These are phyloP conservation scores for Odobenus rosmarus DNA, from an alignment of 2,113 vertebrate species.

Conservation along the genomic window DNA sequence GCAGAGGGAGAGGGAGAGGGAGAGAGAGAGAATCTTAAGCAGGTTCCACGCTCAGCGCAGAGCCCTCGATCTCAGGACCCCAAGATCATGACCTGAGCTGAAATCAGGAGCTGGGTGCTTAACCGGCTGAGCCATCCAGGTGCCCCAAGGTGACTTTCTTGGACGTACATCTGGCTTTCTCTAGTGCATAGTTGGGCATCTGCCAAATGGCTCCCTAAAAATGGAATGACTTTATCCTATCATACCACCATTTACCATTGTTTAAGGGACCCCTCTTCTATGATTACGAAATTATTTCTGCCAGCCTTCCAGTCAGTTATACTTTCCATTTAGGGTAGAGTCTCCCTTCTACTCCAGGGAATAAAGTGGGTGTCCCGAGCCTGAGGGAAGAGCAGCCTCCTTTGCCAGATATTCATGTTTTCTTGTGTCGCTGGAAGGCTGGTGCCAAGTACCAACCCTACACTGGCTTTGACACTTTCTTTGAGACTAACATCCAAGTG, in stretches of 20 bases:
- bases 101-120: too few species aligned
- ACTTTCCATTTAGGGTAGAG: background rate
- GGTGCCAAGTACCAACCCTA: background rate
- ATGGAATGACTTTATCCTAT: background rate
- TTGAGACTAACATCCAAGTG: constrained; percentile 1
- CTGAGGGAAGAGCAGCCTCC: background rate
- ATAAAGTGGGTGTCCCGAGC: background rate
- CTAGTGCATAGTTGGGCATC: background rate
- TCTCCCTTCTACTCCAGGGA: background rate
- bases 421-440: background rate
- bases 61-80: background rate
- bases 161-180: background rate
- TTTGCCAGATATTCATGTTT: background rate
- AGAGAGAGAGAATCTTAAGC: background rate
- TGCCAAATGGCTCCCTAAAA: constrained; percentile 18
- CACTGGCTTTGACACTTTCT: background rate
- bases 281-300: background rate
- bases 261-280: background rate
- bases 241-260: background rate
- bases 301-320: background rate
- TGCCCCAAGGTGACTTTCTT: background rate
- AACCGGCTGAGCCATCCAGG: background rate
- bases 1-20: background rate
- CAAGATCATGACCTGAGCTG: background rate
- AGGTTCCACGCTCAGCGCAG: background rate